A percentile compares a stretch with the other conserved stretches of the same genome.
Conservation (phyloP, 2,113 vertebrate genomes). For the Catharus minimus region DNA sequence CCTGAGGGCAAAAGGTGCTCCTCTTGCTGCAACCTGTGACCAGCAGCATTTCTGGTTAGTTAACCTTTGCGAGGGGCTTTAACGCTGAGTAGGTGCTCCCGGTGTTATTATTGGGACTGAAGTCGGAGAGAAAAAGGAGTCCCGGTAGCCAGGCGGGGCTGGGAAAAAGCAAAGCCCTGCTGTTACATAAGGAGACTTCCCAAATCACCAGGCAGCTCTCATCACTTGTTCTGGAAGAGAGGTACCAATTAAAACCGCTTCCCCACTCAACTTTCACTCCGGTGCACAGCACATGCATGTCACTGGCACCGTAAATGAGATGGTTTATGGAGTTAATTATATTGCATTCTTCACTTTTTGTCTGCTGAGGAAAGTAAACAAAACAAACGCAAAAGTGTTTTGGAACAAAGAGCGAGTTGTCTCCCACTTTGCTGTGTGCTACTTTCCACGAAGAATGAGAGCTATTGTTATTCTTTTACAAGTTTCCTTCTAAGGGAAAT, state of each 20-base stretch:
- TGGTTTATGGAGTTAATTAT: conserved; percentile 32
- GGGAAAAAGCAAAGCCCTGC: conserved; percentile 2
- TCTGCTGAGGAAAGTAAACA: conserved; percentile 65
- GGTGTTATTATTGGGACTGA: neutral
- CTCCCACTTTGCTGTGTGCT: conserved; percentile 55
- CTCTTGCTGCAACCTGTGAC: neutral
- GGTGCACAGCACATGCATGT: neutral
- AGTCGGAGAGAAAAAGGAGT: neutral
- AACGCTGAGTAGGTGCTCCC: neutral
- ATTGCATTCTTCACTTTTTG: neutral
- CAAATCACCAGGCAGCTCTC: neutral
- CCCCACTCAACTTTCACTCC: neutral
- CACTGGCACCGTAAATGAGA: neutral
- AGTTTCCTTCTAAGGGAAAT: conserved; percentile 90
- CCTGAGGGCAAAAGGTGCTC: neutral
- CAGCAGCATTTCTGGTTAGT: neutral
- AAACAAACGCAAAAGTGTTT: conserved; percentile 64
- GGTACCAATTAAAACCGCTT: conserved; percentile 13
- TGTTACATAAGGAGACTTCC: neutral
- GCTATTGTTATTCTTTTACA: conserved; percentile 78
- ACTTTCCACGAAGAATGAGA: conserved; percentile 66
- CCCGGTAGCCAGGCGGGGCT: neutral
- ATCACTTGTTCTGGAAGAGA: neutral
- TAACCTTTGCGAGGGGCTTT: neutral
- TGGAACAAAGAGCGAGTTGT: conserved; percentile 77